Evolutionary conservation across 1,140 invertebrate genomes (phyloP).

Genomic region (Drusus annulatus): DNA sequence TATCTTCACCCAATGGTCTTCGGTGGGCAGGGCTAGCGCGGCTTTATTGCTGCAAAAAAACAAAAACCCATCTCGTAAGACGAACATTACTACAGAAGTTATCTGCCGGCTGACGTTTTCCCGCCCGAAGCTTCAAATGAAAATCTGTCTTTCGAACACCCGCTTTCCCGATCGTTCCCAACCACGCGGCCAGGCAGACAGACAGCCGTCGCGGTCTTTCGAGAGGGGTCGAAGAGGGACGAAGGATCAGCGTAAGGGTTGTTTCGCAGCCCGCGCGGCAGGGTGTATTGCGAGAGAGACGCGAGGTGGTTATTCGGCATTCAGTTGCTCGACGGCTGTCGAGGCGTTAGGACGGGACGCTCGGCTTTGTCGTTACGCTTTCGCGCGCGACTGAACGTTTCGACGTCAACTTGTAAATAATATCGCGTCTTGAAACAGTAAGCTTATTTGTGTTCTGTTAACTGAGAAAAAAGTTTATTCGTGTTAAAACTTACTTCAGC

Average conservation of each 20-base stretch:
- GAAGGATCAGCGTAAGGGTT: slow-evolving; percentile 27
- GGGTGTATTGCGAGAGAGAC: slow-evolving; percentile 44
- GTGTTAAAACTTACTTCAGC: no score
- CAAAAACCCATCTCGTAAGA: slow-evolving; percentile 39
- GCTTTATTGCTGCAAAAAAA: slow-evolving; percentile 7
- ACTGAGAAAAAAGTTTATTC: not conserved
- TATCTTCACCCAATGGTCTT: slow-evolving; percentile 50
- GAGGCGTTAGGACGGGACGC: slow-evolving; percentile 45
- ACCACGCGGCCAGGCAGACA: not conserved
- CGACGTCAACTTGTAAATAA: slow-evolving; percentile 35
- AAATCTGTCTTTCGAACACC: slow-evolving; percentile 47
- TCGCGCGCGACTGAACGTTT: slow-evolving; percentile 37
- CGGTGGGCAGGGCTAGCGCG: slow-evolving; percentile 45
- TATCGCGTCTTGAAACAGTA: not conserved
- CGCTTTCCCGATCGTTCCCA: slow-evolving; percentile 20
- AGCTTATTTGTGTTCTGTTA: not conserved
- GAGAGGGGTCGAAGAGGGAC: slow-evolving; percentile 29
- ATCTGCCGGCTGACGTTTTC: slow-evolving; percentile 26
- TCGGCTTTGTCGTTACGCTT: slow-evolving; percentile 10
- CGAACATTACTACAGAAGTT: slow-evolving; percentile 47
- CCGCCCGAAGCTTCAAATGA: slow-evolving; percentile 46
- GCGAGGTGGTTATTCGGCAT: slow-evolving; percentile 49
- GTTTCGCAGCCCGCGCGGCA: slow-evolving; percentile 25
- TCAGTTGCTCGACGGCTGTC: slow-evolving; percentile 55
- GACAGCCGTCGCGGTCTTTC: slow-evolving; percentile 32